Percentiles rank a stretch among this genome's conserved stretches.
Conservation (phyloP, 2,797 vertebrate genomes). For the Sebastes umbrosus region DNA sequence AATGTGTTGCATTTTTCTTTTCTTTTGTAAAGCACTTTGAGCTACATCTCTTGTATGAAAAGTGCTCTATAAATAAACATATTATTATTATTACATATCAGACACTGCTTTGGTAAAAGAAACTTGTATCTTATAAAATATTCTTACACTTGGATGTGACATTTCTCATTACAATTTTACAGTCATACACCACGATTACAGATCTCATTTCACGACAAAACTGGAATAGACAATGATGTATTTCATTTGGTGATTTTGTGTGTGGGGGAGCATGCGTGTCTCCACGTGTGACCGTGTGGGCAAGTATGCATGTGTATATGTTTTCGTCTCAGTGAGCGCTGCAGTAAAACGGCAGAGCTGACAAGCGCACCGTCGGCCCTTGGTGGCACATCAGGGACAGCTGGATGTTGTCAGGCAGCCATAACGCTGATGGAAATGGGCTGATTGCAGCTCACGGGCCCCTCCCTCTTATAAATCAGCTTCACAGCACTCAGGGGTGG, state of each 20-base stretch:
- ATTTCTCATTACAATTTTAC: background rate
- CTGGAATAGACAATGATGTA: background rate
- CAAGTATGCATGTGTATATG: constrained; percentile 17
- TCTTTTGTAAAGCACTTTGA: too few relatives aligned
- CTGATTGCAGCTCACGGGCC: constrained; percentile 69
- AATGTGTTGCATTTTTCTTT: too few relatives aligned
- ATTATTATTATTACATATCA: background rate
- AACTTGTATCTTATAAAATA: background rate
- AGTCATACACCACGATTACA: background rate
- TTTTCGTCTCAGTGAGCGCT: constrained; percentile 50
- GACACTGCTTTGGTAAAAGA: background rate
- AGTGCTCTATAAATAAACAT: too few relatives aligned
- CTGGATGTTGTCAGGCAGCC: constrained; percentile 78
- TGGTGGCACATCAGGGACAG: constrained; percentile 74
- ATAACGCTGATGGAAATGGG: constrained; percentile 76
- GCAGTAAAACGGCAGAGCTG: constrained; percentile 57
- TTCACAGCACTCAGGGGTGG: constrained; percentile 52
- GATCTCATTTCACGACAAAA: background rate
- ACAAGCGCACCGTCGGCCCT: constrained; percentile 55
- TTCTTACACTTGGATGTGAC: background rate
- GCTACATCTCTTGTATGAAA: too few relatives aligned
- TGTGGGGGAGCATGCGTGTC: background rate
- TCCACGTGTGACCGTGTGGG: constrained; percentile 14
- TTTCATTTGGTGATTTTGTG: constrained; percentile 18
- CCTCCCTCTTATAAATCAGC: constrained; percentile 76